Conservation (phyloP, 2,797 vertebrate genomes). For the Acrossocheilus fasciatus region DNA sequence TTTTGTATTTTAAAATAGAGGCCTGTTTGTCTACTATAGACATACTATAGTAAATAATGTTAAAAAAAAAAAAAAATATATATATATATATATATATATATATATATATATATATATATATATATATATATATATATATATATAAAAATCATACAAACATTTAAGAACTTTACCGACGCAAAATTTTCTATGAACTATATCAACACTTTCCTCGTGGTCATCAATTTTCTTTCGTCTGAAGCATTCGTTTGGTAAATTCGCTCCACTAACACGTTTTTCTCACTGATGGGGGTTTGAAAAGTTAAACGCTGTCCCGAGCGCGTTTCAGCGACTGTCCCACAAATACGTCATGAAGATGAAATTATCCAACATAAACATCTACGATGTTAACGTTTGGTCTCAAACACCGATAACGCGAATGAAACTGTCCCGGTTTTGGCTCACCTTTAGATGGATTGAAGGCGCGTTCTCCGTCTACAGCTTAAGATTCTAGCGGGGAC, state of each 20-base stretch:
- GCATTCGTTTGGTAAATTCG: not conserved
- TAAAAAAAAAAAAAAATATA: too few species aligned
- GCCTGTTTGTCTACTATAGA: not conserved
- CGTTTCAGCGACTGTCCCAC: not conserved
- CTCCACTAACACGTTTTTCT: constrained; percentile 4
- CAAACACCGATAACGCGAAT: not conserved
- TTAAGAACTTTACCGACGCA: not conserved
- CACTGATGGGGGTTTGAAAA: not conserved
- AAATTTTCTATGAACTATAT: not conserved
- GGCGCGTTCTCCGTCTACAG: constrained; percentile 41
- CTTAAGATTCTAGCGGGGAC: constrained; percentile 37
- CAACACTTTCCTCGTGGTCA: not conserved
- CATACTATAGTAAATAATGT: not conserved
- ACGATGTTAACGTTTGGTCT: not conserved
- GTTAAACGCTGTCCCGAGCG: constrained; percentile 24
- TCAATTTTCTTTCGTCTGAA: not conserved
- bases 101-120: not conserved
- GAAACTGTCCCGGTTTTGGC: not conserved
- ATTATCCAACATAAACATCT: not conserved
- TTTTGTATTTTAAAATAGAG: not conserved
- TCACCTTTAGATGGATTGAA: constrained; percentile 45
- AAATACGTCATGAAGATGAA: constrained; percentile 10
- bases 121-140: not conserved
- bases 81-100: not conserved
- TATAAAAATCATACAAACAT: not conserved